A percentile compares a stretch with the other conserved stretches of the same genome.
These are phyloP conservation scores for Sebastes jordani DNA, from an alignment of 2,797 vertebrate genomes.

Conservation along the genomic window DNA sequence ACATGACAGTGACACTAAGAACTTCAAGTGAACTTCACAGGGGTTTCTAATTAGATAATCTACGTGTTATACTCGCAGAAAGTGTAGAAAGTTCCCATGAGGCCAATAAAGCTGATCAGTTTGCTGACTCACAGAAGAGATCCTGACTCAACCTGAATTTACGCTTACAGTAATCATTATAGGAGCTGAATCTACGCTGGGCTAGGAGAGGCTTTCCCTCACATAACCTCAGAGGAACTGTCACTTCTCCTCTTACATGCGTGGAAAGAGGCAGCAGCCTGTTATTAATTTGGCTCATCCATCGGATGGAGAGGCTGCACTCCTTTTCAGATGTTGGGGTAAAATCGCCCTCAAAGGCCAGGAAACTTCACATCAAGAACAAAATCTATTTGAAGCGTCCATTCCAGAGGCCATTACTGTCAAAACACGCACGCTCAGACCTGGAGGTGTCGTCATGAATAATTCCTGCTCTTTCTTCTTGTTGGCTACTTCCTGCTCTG, in stretches of 20 bases:
- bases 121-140: constrained; percentile 27
- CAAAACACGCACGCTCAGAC: constrained; percentile 40
- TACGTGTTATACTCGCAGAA: not conserved
- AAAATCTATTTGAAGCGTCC: constrained; percentile 60
- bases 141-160: constrained; percentile 15
- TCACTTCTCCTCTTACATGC: not conserved
- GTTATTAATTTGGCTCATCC: constrained; percentile 21
- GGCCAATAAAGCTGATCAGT: constrained; percentile 2
- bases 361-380: constrained; percentile 39
- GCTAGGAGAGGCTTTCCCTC: not conserved
- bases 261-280: not conserved
- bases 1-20: constrained; percentile 34
- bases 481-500: constrained; percentile 64
- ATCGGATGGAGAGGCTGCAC: constrained; percentile 25
- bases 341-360: constrained; percentile 34
- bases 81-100: constrained; percentile 2
- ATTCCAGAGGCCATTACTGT: constrained; percentile 65
- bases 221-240: constrained; percentile 3
- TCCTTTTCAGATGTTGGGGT: constrained; percentile 14
- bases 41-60: constrained; percentile 23
- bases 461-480: constrained; percentile 61
- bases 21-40: constrained; percentile 10
- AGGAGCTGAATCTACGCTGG: not conserved
- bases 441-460: constrained; percentile 72
- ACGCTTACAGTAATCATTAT: not conserved